Conservation (phyloP, 2,888 invertebrate species). For the Strigamia crassipes region DNA sequence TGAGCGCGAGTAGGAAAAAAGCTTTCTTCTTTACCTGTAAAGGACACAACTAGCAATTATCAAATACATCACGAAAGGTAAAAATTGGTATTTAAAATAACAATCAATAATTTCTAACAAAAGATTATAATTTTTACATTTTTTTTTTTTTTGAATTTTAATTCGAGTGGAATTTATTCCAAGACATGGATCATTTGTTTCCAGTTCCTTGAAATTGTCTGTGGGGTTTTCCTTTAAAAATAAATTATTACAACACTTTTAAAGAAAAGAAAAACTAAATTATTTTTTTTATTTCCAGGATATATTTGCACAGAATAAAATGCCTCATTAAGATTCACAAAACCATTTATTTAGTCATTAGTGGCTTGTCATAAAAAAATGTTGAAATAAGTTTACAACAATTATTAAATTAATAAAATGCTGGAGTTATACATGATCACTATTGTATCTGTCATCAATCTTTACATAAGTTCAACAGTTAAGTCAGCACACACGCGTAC, state of each 20-base stretch:
- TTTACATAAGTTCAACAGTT: too few species aligned
- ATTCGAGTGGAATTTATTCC: too few species aligned
- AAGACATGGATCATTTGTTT: too few species aligned
- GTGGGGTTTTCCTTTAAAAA: not conserved
- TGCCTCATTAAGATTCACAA: not conserved
- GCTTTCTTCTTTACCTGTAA: not conserved
- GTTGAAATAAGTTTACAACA: not conserved
- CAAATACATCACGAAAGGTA: not conserved
- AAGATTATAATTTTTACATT: too few species aligned
- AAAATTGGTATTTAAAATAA: too few species aligned
- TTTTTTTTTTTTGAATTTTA: too few species aligned
- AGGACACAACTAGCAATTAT: not conserved
- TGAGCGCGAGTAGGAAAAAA: not conserved
- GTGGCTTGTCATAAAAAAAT: not conserved
- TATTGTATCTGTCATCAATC: too few species aligned
- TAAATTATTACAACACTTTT: not conserved
- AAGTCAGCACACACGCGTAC: too few species aligned
- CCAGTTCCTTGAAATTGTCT: not conserved
- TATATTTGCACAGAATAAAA: not conserved
- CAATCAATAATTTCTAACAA: too few species aligned
- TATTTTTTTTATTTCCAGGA: not conserved
- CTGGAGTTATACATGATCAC: too few species aligned
- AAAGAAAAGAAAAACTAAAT: not conserved
- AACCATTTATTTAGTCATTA: not conserved
- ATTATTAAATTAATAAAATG: too few species aligned